phyloP scores from a whole-genome alignment of 2,797 vertebrate genomes.

The Hafferia zeledoni region DNA sequence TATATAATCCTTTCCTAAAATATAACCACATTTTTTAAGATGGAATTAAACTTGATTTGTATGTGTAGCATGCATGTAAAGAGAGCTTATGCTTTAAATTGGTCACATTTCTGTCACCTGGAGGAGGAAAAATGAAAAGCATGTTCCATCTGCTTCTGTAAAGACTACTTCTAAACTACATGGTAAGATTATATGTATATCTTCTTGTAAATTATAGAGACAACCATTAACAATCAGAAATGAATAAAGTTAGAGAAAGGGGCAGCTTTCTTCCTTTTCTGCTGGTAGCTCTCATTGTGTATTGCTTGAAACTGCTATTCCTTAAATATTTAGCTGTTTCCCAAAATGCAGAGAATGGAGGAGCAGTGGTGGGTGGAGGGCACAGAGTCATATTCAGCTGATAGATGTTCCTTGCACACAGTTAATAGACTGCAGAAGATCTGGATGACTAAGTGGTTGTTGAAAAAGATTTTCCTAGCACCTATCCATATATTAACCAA shows the following conservation, averaged over 20 bases:
- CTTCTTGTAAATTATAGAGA: not conserved
- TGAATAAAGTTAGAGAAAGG: not conserved
- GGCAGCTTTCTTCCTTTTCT: not conserved
- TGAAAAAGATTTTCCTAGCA: not conserved
- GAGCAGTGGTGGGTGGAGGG: not conserved
- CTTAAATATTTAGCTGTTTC: not conserved
- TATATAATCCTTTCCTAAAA: constrained; percentile 56
- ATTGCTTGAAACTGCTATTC: not conserved
- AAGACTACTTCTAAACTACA: not conserved
- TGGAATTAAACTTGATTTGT: not conserved
- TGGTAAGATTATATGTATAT: not conserved
- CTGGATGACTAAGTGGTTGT: not conserved
- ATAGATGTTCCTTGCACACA: not conserved
- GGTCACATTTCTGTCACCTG: constrained; percentile 67
- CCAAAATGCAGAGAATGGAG: not conserved
- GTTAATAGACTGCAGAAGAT: not conserved
- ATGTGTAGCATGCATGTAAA: not conserved
- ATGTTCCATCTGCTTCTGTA: not conserved
- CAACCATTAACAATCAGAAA: not conserved
- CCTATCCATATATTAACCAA: not conserved
- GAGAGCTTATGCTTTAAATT: not conserved
- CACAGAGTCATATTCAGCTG: not conserved
- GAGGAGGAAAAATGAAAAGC: constrained; percentile 46
- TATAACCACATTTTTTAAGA: constrained; percentile 11
- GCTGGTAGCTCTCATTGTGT: not conserved